phyloP scores from a whole-genome alignment of 2,888 invertebrate species.

The Crematogaster levior region DNA sequence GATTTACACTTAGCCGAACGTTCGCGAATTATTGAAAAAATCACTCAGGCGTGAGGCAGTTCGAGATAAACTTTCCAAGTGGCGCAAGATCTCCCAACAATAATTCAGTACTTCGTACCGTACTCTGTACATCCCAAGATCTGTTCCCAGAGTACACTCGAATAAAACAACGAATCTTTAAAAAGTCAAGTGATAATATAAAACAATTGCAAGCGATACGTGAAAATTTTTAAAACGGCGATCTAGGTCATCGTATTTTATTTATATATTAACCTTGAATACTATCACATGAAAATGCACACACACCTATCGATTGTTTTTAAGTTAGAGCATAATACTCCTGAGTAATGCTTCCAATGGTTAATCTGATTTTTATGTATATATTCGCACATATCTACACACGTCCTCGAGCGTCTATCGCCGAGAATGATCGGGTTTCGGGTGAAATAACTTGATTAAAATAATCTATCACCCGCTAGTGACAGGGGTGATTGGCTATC shows the following conservation, averaged over 20 bases:
- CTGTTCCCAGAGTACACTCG: not conserved
- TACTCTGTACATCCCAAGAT: not conserved
- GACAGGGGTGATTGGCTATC: conserved; percentile 79
- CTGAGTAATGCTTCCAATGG: conserved; percentile 27
- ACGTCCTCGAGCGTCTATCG: conserved; percentile 37
- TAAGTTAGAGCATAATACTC: conserved; percentile 60
- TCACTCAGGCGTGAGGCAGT: conserved; percentile 31
- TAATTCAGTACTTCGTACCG: conserved; percentile 27
- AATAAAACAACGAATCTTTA: conserved; percentile 14
- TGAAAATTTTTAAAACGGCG: not conserved
- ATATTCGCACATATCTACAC: conserved; percentile 42
- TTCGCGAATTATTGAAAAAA: conserved; percentile 63
- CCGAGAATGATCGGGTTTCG: conserved; percentile 69
- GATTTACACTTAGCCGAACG: conserved; percentile 57
- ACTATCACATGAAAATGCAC: conserved; percentile 30
- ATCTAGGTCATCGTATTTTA: not conserved
- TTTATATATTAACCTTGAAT: conserved; percentile 9
- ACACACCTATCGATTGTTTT: conserved; percentile 57
- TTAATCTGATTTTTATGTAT: conserved; percentile 73
- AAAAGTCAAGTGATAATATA: not conserved
- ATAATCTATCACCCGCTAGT: conserved; percentile 79
- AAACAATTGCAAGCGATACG: not conserved
- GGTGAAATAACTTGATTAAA: conserved; percentile 80
- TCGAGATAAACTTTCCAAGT: conserved; percentile 42
- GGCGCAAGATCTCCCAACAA: conserved; percentile 31